Evolutionary conservation across 2,797 vertebrate species (phyloP), one percentile per base, ranked within the genome.

Genomic region (Otolemur crassicaudatus): DNA sequence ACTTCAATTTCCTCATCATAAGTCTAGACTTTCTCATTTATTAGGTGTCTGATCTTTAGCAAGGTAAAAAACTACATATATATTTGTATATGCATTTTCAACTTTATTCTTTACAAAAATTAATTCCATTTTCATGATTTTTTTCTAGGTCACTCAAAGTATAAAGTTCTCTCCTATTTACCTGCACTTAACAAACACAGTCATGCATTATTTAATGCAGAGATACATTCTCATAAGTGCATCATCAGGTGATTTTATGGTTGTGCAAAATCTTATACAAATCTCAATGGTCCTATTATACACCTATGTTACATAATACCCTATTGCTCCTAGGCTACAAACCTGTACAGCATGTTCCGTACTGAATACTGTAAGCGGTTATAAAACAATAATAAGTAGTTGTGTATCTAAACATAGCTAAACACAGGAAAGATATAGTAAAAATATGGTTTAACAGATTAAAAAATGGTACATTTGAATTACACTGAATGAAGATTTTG

Each of bases 91-190:
- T n/a, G 23, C 82, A 81, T 94, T 92, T 84, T 53, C 72, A 84
- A 90, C 17, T 84, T 46, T 81, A 67, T 85, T 93, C 79, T 93
- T 29, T 91, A 90, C n/a, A 89, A 93, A 90, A 34, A 23, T 87
- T 86, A 94, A 85, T 87, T 91, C 11, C 20, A 87, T 80, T 87
- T 94, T 94, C 13, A 53, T n/a, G 94, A 76, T 60, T 91, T 91
- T 87, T 87, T 70, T 70, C 37, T 85, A 94, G 23, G 63, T 86
- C n/a, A 76, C 25, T 91, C 56, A 58, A 46, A 90, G 16, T 94
- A 94, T 60, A 90, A 58, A 83, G n/a, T 16, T 80, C 53, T 87
- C 19, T 65, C 22, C 77, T 70, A 34, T 53, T 22, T 95, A 95
- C 80, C 4, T 94, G 2, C 31, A 90, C 16, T 83, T 72, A 87